Base-by-base conservation (phyloP, 2,797 vertebrate genomes). In the Sebastes kiyomatsui region DNA sequence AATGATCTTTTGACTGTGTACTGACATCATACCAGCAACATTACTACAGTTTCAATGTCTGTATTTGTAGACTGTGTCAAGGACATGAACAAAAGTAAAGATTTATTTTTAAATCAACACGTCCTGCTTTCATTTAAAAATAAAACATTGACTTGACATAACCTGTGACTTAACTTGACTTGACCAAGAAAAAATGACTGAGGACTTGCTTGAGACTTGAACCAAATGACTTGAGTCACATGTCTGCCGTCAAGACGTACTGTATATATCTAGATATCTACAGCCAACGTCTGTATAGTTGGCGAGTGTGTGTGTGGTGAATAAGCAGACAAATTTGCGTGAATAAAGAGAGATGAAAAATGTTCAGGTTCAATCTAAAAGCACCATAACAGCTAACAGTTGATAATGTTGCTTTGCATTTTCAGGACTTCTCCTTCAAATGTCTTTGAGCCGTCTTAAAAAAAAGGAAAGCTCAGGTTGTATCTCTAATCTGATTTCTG, bases 401-500 rank as follows among this genome's bases (percentile, higher is more conserved):
- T 32, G 4, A 79, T 60, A 6, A 23, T 22, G 10, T 27, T 27
- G 28, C 9, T 20, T 23, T 12, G 27, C 12, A 16, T 22, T 32
- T 20, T 55, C 16, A 6, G 5, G 27, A 28, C 23, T 23, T 67
- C 59, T 22, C 11, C 59, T 61, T 42, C 9, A 61, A 54, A 22
- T n/a, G 49, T 54, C 49, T n/a, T n/a, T n/a, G 49, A 54, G 20
- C 18, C 9, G 20, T 54, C 49, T 54, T 54, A 61, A 28, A 61
- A 38, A 35, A 67, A 32, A 35, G 8, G 4, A 59, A 30, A 52
- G 54, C 38, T 67, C 46, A 35, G 42, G 6, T 33, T 30, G n/a
- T 11, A 55, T 75, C 20, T 79, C n/a, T 75, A 56, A 77, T 81
- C 35, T 55, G 69, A 70, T 77, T 60, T 32, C 14, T 73, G 20